Evolutionary conservation across 2,888 invertebrate genomes (phyloP).

Genomic region (Ectropis crepuscularia): DNA sequence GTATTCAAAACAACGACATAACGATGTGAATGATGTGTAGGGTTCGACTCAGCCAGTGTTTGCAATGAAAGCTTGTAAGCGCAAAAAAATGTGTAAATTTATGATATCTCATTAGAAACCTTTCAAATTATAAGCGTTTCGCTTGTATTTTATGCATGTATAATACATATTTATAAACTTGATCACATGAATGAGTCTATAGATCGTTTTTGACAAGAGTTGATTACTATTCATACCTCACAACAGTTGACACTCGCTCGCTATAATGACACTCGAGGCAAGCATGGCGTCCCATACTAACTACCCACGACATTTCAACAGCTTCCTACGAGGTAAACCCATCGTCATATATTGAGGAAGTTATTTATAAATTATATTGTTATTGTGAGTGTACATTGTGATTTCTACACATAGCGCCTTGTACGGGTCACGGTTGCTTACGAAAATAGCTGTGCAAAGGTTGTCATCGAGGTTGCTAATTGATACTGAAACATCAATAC

Average conservation of each 20-base stretch:
- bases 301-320: slow-evolving; percentile 40
- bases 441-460: slow-evolving; percentile 31
- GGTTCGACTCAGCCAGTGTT: too few relatives aligned
- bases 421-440: slow-evolving; percentile 41
- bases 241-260: slow-evolving; percentile 45
- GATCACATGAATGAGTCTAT: slow-evolving; percentile 5
- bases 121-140: too few relatives aligned
- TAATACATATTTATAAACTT: background rate
- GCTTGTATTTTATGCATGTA: too few relatives aligned
- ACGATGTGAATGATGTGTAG: too few relatives aligned
- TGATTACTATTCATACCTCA: slow-evolving; percentile 57
- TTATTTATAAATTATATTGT: slow-evolving; percentile 56
- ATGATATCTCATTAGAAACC: too few relatives aligned
- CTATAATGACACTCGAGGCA: slow-evolving; percentile 45
- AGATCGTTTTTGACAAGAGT: slow-evolving; percentile 11
- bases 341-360: slow-evolving; percentile 50
- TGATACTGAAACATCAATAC: too few relatives aligned
- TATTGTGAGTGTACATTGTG: slow-evolving; percentile 46
- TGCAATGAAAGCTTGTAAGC: too few relatives aligned
- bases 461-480: slow-evolving; percentile 18
- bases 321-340: slow-evolving; percentile 48
- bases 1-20: too few relatives aligned
- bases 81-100: too few relatives aligned
- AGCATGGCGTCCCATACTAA: slow-evolving; percentile 33
- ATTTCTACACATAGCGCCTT: slow-evolving; percentile 26